phyloP scores from a whole-genome alignment of 2,888 invertebrate genomes.

The Pycnomerus fuliginosus region DNA sequence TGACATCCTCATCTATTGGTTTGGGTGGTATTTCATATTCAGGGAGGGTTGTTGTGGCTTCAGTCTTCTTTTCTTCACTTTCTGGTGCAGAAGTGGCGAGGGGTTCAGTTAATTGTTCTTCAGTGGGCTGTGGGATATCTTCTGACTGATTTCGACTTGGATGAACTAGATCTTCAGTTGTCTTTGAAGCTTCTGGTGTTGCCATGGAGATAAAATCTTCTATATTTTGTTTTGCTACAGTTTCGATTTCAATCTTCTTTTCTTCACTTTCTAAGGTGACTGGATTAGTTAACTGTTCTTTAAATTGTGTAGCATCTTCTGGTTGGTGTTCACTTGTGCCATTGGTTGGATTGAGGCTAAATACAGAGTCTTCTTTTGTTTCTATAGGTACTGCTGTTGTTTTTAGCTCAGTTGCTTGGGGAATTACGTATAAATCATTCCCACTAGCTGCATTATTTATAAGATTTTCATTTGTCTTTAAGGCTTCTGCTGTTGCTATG shows the following conservation, averaged over 20 bases:
- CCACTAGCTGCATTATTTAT: background rate
- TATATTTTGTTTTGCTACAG: too few relatives aligned
- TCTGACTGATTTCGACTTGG: background rate
- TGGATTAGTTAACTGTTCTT: too few relatives aligned
- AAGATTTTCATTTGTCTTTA: conserved; percentile 1
- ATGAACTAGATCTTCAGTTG: background rate
- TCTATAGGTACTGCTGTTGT: background rate
- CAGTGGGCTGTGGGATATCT: background rate
- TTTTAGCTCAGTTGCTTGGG: background rate
- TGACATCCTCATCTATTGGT: conserved; percentile 13
- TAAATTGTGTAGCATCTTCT: too few relatives aligned
- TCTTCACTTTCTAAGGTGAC: too few relatives aligned
- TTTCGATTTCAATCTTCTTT: too few relatives aligned
- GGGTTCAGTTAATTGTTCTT: background rate
- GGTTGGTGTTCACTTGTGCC: too few relatives aligned
- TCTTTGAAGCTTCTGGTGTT: too few relatives aligned
- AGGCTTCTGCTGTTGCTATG: too few relatives aligned
- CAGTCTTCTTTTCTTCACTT: conserved; percentile 4
- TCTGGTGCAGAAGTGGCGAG: background rate
- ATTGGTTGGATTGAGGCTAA: too few relatives aligned
- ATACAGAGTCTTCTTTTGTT: conserved; percentile 7
- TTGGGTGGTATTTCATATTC: conserved; percentile 17
- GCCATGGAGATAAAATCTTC: too few relatives aligned
- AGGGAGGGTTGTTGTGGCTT: conserved; percentile 12
- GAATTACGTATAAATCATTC: too few relatives aligned